phyloP scores from a whole-genome alignment of 2,797 vertebrate genomes.

The Florisuga fusca region DNA sequence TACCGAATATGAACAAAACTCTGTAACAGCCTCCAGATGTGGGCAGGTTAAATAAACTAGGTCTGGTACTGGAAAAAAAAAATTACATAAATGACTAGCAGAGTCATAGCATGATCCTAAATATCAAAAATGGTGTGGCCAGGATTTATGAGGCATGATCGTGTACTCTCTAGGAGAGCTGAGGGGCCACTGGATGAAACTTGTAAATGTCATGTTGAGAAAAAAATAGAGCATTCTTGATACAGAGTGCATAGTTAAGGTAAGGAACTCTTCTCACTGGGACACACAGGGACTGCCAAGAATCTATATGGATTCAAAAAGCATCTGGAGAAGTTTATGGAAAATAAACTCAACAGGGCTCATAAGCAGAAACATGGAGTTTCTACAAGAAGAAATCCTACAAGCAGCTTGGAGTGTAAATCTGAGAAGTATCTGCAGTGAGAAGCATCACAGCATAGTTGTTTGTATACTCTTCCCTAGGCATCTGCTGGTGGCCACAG shows the following conservation, averaged over 20 bases:
- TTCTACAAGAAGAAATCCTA: background rate
- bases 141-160: background rate
- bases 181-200: background rate
- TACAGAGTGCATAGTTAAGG: background rate
- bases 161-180: background rate
- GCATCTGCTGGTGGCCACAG: background rate
- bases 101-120: background rate
- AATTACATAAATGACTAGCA: background rate
- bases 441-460: background rate
- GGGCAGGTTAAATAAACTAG: background rate
- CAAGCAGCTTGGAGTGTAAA: background rate
- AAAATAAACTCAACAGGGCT: background rate
- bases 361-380: background rate
- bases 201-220: background rate
- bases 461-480: background rate
- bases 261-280: background rate
- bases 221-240: background rate
- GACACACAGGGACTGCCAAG: background rate
- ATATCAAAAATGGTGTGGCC: background rate
- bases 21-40: background rate
- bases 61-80: background rate
- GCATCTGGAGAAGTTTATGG: background rate
- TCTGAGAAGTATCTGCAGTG: background rate
- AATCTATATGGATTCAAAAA: background rate
- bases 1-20: background rate